phyloP scores from a whole-genome alignment of 1,140 invertebrate genomes.

The Bombus consobrinus region DNA sequence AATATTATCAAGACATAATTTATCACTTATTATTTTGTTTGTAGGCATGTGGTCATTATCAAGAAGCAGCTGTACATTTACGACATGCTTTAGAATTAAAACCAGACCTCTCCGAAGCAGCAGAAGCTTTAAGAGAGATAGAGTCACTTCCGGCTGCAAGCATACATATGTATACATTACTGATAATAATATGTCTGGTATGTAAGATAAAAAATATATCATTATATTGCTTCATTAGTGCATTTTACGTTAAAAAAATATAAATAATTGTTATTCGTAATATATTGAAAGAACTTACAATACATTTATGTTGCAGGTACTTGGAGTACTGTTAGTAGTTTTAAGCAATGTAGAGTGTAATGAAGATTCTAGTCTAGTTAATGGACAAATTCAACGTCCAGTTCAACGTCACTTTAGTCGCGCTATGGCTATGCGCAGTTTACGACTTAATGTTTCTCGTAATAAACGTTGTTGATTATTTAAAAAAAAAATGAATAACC shows the following conservation, averaged over 20 bases:
- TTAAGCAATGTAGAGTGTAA: constrained; percentile 85
- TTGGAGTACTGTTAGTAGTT: constrained; percentile 91
- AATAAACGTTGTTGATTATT: constrained; percentile 81
- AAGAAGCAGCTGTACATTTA: constrained; percentile 92
- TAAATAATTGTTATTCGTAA: constrained; percentile 41
- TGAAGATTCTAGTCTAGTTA: constrained; percentile 84
- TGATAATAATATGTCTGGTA: constrained; percentile 93
- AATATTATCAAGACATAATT: not conserved
- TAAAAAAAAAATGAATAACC: constrained; percentile 35
- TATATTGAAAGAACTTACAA: constrained; percentile 16
- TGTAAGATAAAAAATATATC: constrained; percentile 62
- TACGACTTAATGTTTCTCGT: constrained; percentile 84
- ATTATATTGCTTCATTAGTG: not conserved
- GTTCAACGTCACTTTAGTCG: constrained; percentile 91
- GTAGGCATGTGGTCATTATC: constrained; percentile 90
- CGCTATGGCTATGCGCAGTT: constrained; percentile 92
- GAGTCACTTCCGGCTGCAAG: constrained; percentile 88
- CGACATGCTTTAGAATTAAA: constrained; percentile 91
- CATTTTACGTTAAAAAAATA: constrained; percentile 4
- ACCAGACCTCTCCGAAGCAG: constrained; percentile 91
- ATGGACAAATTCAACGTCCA: constrained; percentile 86
- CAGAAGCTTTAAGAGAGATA: constrained; percentile 90
- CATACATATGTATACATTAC: constrained; percentile 91
- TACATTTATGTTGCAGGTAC: constrained; percentile 83
- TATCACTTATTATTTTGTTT: constrained; percentile 27